phyloP scores from a whole-genome alignment of 2,797 vertebrate genomes.

The Mico argentatus region DNA sequence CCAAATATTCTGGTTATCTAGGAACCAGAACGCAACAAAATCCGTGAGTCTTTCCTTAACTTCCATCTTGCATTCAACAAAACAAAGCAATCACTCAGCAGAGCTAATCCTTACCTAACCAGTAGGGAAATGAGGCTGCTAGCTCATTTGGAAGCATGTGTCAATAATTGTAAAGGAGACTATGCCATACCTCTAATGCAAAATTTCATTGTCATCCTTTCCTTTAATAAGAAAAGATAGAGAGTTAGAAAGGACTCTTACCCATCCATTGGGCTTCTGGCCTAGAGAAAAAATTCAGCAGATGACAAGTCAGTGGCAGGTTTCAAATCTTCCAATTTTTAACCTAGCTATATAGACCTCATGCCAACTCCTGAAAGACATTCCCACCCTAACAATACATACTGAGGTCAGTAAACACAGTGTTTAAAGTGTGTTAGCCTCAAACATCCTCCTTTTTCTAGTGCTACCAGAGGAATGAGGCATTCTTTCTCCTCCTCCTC shows the following conservation, averaged over 20 bases:
- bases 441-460: not conserved
- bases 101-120: not conserved
- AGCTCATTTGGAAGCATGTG: not conserved
- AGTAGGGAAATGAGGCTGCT: not conserved
- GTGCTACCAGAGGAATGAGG: not conserved
- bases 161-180: not conserved
- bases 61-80: not conserved
- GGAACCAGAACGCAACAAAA: not conserved
- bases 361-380: not conserved
- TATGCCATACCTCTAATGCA: not conserved
- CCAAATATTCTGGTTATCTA: not conserved
- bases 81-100: not conserved
- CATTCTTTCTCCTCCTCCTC: not conserved
- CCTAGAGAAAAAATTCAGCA: not conserved
- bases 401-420: not conserved
- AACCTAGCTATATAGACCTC: not conserved
- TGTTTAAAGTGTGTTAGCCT: not conserved
- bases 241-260: not conserved
- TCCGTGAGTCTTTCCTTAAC: not conserved
- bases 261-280: not conserved
- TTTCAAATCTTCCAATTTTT: not conserved
- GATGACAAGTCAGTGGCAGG: not conserved
- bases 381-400: not conserved
- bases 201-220: not conserved
- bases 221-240: not conserved